These are phyloP conservation scores for Nematostella vectensis DNA, from an alignment of 92 coral and sea anemone genomes.

Conservation along the genomic window DNA sequence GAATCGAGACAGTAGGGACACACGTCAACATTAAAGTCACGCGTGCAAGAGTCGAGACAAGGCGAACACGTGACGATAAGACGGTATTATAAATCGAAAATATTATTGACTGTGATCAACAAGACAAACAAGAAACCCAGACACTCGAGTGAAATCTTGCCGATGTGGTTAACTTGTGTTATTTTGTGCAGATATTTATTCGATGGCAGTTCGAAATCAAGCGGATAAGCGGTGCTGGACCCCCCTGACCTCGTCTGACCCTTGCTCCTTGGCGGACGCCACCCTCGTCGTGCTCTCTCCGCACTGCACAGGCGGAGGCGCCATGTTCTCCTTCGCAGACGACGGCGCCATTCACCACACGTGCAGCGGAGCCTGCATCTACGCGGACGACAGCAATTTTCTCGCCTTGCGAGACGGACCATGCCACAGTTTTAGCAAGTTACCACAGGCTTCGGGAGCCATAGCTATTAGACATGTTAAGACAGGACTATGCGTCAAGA, in stretches of 20 bases:
- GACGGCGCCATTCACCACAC: constrained; percentile 55
- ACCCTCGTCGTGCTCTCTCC: constrained; percentile 38
- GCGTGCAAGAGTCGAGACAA: no score
- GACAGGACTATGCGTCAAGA: constrained; percentile 40
- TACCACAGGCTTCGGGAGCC: constrained; percentile 12
- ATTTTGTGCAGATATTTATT: constrained; percentile 43
- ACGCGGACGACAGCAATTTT: constrained; percentile 16
- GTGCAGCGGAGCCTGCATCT: constrained; percentile 68
- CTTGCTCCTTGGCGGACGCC: constrained; percentile 45
- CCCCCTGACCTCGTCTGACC: constrained; percentile 39
- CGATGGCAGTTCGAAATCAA: constrained; percentile 42
- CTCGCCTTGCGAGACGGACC: constrained; percentile 42
- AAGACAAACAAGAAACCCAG: no score
- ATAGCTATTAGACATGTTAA: constrained; percentile 32
- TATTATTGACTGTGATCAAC: no score
- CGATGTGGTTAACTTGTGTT: no score
- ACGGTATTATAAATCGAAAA: no score
- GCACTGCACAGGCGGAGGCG: constrained; percentile 53
- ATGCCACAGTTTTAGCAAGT: constrained; percentile 37
- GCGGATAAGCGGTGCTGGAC: constrained; percentile 70
- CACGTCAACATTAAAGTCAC: no score
- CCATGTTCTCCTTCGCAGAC: constrained; percentile 53
- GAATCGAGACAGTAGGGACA: no score
- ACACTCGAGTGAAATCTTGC: no score
- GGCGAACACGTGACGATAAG: no score